Evolutionary conservation across 2,888 invertebrate genomes (phyloP).

Genomic region (Papilio protenor): DNA sequence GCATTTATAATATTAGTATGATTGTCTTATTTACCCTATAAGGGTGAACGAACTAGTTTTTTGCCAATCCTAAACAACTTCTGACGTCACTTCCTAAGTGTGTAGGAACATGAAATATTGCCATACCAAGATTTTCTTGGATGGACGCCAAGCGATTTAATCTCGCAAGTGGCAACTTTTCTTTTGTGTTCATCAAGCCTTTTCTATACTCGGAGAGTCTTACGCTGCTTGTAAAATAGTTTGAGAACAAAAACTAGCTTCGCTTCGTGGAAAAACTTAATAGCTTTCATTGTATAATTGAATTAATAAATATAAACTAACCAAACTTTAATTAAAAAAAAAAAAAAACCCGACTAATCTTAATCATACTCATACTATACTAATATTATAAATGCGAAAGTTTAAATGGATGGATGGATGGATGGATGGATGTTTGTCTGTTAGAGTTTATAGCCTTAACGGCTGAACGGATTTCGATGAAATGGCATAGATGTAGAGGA

Average conservation of each 20-base stretch:
- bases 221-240: neutral
- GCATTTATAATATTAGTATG: too few species aligned
- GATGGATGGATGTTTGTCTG: too few species aligned
- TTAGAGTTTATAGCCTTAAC: too few species aligned
- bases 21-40: neutral
- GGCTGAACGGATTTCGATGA: too few species aligned
- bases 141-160: conserved; percentile 18
- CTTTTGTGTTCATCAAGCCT: conserved; percentile 22
- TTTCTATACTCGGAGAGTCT: neutral
- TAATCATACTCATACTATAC: too few species aligned
- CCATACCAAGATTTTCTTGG: conserved; percentile 16
- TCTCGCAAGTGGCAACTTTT: conserved; percentile 20
- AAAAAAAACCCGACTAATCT: too few species aligned
- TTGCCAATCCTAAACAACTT: conserved; percentile 7
- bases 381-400: too few species aligned
- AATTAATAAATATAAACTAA: neutral
- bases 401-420: too few species aligned
- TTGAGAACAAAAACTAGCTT: conserved; percentile 10
- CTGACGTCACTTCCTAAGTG: conserved; percentile 10
- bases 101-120: conserved; percentile 11
- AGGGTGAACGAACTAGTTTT: neutral
- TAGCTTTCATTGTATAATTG: neutral
- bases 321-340: neutral
- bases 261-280: neutral
- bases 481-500: too few species aligned